Conservation (phyloP, 2,797 vertebrate species). For the Notolabrus celidotus region DNA sequence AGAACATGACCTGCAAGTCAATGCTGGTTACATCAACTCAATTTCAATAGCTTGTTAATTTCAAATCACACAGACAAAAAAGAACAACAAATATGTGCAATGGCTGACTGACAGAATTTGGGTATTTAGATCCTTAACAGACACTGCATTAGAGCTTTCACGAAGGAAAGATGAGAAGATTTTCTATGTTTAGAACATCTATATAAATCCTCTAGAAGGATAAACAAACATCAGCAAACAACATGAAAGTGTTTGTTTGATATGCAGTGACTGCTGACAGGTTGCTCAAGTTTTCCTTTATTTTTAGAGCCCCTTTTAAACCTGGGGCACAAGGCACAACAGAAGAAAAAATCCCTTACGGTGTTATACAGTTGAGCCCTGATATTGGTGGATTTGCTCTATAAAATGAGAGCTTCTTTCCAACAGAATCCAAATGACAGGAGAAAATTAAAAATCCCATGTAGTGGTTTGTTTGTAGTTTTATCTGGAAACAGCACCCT, state of each 20-base stretch:
- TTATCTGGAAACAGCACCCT: conserved; percentile 2
- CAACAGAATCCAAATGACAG: conserved; percentile 40
- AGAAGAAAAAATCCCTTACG: conserved; percentile 18
- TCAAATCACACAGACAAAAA: conserved; percentile 5
- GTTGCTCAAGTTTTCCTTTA: conserved; percentile 52
- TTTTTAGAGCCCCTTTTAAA: conserved; percentile 58
- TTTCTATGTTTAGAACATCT: conserved; percentile 67
- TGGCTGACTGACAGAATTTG: conserved; percentile 5
- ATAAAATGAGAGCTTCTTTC: conserved; percentile 22
- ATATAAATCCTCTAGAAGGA: conserved; percentile 59
- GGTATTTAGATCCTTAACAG: conserved; percentile 5
- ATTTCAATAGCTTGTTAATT: neutral
- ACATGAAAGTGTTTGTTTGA: conserved; percentile 64
- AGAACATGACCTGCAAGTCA: neutral
- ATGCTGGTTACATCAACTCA: neutral
- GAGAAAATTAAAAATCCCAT: conserved; percentile 9
- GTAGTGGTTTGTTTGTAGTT: conserved; percentile 22
- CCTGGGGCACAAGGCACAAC: conserved; percentile 34
- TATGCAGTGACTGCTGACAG: conserved; percentile 58
- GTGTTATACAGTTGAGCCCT: conserved; percentile 31
- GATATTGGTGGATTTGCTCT: conserved; percentile 35
- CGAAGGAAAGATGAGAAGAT: conserved; percentile 42
- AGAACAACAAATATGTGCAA: conserved; percentile 7
- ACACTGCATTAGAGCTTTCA: conserved; percentile 19
- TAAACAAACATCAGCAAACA: conserved; percentile 59